These are phyloP conservation scores for Lasioglossum vierecki DNA, from an alignment of 2,888 invertebrate species.

Conservation along the genomic window DNA sequence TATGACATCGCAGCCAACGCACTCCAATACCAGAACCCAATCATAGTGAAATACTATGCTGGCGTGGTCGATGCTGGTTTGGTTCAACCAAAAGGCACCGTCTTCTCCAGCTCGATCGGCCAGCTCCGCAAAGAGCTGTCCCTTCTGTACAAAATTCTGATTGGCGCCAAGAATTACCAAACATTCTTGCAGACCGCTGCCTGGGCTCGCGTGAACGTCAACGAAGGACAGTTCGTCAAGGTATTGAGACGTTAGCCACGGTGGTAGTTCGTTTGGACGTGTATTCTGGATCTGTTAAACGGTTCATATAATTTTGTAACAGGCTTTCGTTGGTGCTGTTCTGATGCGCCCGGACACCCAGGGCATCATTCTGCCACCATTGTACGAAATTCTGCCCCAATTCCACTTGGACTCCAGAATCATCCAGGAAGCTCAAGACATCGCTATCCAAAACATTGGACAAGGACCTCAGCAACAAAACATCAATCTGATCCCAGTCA, in stretches of 20 bases:
- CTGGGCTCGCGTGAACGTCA: slow-evolving; percentile 88
- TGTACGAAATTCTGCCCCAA: slow-evolving; percentile 90
- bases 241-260: slow-evolving; percentile 42
- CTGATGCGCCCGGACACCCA: slow-evolving; percentile 87
- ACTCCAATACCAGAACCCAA: slow-evolving; percentile 85
- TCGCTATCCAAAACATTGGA: slow-evolving; percentile 53
- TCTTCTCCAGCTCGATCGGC: slow-evolving; percentile 87
- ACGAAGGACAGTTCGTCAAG: slow-evolving; percentile 88
- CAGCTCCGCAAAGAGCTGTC: slow-evolving; percentile 87
- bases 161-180: slow-evolving; percentile 89
- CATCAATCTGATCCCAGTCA: slow-evolving; percentile 86
- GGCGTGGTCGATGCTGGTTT: slow-evolving; percentile 85
- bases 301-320: slow-evolving; percentile 72
- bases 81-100: slow-evolving; percentile 86
- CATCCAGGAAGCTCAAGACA: slow-evolving; percentile 87
- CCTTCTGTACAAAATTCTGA: slow-evolving; percentile 88
- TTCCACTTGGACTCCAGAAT: slow-evolving; percentile 89
- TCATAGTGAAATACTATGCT: slow-evolving; percentile 85
- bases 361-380: slow-evolving; percentile 88
- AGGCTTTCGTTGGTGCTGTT: slow-evolving; percentile 87
- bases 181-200: slow-evolving; percentile 89
- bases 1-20: slow-evolving; percentile 87
- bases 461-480: slow-evolving; percentile 67
- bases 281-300: not conserved
- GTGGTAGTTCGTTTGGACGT: not conserved